phyloP scores from a whole-genome alignment of 2,797 vertebrate species.

The Pipistrellus pipistrellus region DNA sequence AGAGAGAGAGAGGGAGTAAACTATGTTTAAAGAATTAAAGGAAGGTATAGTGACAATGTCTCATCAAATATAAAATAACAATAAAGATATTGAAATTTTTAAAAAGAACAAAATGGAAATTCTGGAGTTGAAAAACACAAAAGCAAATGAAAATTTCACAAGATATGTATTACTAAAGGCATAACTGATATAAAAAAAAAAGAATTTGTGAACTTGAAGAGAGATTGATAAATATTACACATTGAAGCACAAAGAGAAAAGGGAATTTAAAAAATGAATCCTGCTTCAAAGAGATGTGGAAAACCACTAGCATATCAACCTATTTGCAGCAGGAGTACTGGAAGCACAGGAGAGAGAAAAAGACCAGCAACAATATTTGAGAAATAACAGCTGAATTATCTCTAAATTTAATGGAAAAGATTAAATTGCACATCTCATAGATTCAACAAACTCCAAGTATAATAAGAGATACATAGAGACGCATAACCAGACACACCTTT shows the following conservation, averaged over 20 bases:
- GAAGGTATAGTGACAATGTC: background rate
- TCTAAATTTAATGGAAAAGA: slow-evolving; percentile 5
- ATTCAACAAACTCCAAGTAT: background rate
- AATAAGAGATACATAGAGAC: slow-evolving; percentile 11
- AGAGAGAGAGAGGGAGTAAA: background rate
- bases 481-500: background rate
- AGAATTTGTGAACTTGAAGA: background rate
- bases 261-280: background rate
- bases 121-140: background rate
- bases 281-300: background rate
- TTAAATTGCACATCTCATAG: background rate
- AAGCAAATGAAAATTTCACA: background rate
- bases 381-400: background rate
- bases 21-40: background rate
- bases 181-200: background rate
- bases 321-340: background rate
- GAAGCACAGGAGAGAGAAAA: background rate
- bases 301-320: background rate
- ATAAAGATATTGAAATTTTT: background rate
- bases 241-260: background rate
- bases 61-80: background rate
- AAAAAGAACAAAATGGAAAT: background rate
- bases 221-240: background rate
- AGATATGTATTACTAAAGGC: background rate
- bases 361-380: background rate